Conservation (phyloP, 1,140 invertebrate species). For the Neodiprion virginianus region DNA sequence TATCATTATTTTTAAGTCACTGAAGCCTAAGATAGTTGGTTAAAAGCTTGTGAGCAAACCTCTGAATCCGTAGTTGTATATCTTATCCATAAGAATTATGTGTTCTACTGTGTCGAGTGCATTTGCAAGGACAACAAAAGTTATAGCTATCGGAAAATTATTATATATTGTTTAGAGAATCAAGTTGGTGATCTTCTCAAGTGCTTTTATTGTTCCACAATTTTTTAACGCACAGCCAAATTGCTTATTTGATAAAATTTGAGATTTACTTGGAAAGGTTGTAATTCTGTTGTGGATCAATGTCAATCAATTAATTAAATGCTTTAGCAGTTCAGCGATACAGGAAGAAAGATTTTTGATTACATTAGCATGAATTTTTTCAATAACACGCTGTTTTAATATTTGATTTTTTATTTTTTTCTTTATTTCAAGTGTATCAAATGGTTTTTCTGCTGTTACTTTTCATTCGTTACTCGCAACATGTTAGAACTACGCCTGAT, state of each 20-base stretch:
- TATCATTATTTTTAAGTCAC: neutral
- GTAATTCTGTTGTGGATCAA: neutral
- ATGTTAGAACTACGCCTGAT: no score
- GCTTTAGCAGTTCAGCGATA: neutral
- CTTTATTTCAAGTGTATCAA: neutral
- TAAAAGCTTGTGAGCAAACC: neutral
- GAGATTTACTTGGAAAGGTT: neutral
- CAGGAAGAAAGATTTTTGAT: neutral
- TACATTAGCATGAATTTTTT: neutral
- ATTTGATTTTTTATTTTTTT: neutral
- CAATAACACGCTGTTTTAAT: neutral
- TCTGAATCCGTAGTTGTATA: neutral
- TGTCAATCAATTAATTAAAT: conserved; percentile 10
- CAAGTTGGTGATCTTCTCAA: neutral
- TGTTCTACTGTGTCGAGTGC: conserved; percentile 12
- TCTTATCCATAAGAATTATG: neutral
- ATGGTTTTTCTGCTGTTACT: neutral
- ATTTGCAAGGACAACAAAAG: conserved; percentile 8
- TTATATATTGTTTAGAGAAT: neutral
- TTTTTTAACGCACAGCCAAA: conserved; percentile 11
- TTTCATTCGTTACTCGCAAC: neutral
- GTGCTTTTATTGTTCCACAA: neutral
- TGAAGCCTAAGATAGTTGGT: neutral
- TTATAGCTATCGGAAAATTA: no score
- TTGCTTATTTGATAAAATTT: neutral